These are phyloP conservation scores for Abscondita cerata DNA, from an alignment of 2,888 invertebrate genomes.

Conservation along the genomic window DNA sequence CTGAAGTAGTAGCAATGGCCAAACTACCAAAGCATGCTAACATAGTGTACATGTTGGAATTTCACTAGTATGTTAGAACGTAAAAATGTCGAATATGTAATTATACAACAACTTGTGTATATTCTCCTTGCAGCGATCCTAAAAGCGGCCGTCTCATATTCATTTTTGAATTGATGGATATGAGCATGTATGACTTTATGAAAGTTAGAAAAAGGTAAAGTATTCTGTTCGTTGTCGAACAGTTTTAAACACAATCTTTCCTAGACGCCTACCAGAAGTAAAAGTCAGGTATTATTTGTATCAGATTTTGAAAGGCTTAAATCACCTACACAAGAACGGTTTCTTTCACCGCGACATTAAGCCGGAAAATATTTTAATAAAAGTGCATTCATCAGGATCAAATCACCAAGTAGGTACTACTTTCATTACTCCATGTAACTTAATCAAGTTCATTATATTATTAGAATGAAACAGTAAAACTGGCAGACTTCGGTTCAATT, in stretches of 20 bases:
- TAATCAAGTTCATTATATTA: slow-evolving; percentile 33
- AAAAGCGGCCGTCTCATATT: slow-evolving; percentile 65
- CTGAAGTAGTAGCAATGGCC: slow-evolving; percentile 68
- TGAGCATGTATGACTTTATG: slow-evolving; percentile 72
- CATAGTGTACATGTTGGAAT: slow-evolving; percentile 68
- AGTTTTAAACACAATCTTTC: slow-evolving; percentile 33
- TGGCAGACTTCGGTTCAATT: slow-evolving; percentile 71
- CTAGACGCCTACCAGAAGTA: slow-evolving; percentile 61
- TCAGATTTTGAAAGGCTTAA: slow-evolving; percentile 67
- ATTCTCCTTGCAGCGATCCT: slow-evolving; percentile 61
- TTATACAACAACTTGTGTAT: slow-evolving; percentile 24
- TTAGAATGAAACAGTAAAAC: slow-evolving; percentile 62
- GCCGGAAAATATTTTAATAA: slow-evolving; percentile 73
- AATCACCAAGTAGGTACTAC: neutral
- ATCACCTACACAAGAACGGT: slow-evolving; percentile 68
- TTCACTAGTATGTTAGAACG: slow-evolving; percentile 64
- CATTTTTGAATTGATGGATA: slow-evolving; percentile 73
- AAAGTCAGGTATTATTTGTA: slow-evolving; percentile 65
- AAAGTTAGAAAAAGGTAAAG: slow-evolving; percentile 60
- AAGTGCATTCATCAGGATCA: slow-evolving; percentile 51
- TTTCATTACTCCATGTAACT: neutral
- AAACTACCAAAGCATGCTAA: slow-evolving; percentile 67
- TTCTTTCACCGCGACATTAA: slow-evolving; percentile 74
- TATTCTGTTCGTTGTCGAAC: neutral
- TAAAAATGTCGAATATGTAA: slow-evolving; percentile 27